Base-by-base conservation (phyloP, 1,140 invertebrate genomes). In the Drosophila micromelanica region DNA sequence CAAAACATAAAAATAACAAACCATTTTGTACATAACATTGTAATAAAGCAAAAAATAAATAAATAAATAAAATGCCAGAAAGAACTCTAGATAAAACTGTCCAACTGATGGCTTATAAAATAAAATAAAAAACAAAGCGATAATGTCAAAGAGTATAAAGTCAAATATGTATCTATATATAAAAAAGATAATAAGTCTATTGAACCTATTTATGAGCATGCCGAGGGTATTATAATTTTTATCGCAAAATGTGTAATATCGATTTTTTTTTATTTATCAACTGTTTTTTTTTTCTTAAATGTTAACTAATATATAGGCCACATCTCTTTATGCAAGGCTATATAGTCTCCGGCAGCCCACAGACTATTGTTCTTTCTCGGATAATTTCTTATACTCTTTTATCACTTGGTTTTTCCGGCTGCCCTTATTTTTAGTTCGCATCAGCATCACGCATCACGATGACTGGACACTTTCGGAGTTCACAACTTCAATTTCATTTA, bases 401-500 rank as follows among this genome's bases (percentile, higher is more conserved):
- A 54, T 43, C 38, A 20, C 3, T 12, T 20, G 30, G 13, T n/a
- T 30, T 37, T 7, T 23, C 12, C 30, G 37, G 6, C 9, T 38
- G 12, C 15, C 43, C n/a, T 27, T 61, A 38, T 12, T 30, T 8
- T 5, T 12, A 8, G 32, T 30, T 1, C 37, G 13, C 48, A 37
- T 12, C 70, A 73, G 46, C 48, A 68, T 73, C 70, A 73, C 15
- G 46, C 48, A 68, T 73, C 70, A 73, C 15, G 38, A 73, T 73
- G 63, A 73, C 54, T 38, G 5, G 48, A 17, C 63, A 54, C 6
- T 30, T 20, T 51, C 30, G 8, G 1, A 2, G 32, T 35, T 8
- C 1, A 7, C 32, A 35, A 35, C 1, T 37, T 32, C 2, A 49
- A 32, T 11, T 56, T 37, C 15, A 23, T 52, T 43, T 15, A 15